Base-by-base conservation (phyloP, 2,113 vertebrate genomes). In the Mystacornis crossleyi region DNA sequence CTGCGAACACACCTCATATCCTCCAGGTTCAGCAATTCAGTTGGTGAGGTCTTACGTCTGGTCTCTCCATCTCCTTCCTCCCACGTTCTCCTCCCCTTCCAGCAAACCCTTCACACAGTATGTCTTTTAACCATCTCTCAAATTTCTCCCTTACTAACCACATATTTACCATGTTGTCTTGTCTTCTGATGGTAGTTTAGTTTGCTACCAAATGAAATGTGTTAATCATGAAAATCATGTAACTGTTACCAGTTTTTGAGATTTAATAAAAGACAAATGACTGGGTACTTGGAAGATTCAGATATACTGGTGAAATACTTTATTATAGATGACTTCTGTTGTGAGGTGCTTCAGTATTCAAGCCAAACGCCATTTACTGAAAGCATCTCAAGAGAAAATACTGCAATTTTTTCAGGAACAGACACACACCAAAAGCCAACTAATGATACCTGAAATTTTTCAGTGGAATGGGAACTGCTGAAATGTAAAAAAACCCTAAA, bases 1-100 rank as follows among this genome's bases (percentile, higher is more conserved):
- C 18, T 31, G 80, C 70, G 88, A 91, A 90, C 70, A 84, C 61
- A 96, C 85, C 85, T 92, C 81, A 81, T 62, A 92, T 77, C 88
- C 87, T 95, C 91, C 93, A 97, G 78, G 65, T 94, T 93, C 69
- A 83, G 38, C 70, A 82, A 77, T 83, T 90, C 89, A 94, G 95
- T 75, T 75, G 38, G 38, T 24, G 36, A 61, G 50, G 65, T 89
- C 75, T 91, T 83, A 42, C 1, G 6, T 18, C 14, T 67, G 33
- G 38, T 40, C 21, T 53, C 38, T 75, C 45, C 55, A 65, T 47
- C 62, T 94, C 91, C 48, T 57, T 40, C 77, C 60, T 70, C 73
- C 38, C 79, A 57, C 38, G 25, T 71, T 71, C 57, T 81, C 48
- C 58, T 91, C 70, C 81, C 48, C 29, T 78, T 70, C 48, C 34